phyloP scores from a whole-genome alignment of 2,888 invertebrate genomes.

The Apamea sordens region DNA sequence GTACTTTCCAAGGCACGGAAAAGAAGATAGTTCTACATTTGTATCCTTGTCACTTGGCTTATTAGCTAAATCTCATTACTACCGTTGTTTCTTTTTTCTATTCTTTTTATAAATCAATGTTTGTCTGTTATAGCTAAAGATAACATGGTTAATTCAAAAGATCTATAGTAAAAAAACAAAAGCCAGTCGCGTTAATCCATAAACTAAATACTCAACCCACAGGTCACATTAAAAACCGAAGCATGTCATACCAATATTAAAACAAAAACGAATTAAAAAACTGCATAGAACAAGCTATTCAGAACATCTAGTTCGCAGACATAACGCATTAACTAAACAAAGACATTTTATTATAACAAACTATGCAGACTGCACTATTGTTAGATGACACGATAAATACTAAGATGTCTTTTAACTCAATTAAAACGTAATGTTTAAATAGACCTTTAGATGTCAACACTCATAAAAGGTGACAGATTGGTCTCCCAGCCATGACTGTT shows the following conservation, averaged over 20 bases:
- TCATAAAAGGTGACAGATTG: slow-evolving; percentile 70
- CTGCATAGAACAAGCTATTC: slow-evolving; percentile 26
- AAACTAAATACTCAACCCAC: background rate
- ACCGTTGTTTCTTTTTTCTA: background rate
- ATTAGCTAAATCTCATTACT: no score
- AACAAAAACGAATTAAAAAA: slow-evolving; percentile 41
- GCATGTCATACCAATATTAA: background rate
- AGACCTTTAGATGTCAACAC: slow-evolving; percentile 64
- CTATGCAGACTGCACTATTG: slow-evolving; percentile 40
- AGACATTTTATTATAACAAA: slow-evolving; percentile 23
- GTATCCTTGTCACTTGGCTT: no score
- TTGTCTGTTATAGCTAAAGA: background rate
- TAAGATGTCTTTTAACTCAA: slow-evolving; percentile 45
- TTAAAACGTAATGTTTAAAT: slow-evolving; percentile 59
- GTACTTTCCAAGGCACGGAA: no score
- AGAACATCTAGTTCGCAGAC: slow-evolving; percentile 52
- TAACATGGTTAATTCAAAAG: no score
- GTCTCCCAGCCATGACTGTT: slow-evolving; percentile 34
- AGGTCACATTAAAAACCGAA: slow-evolving; percentile 18
- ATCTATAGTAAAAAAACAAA: background rate
- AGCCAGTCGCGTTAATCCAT: background rate
- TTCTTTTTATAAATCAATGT: background rate
- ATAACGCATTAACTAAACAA: slow-evolving; percentile 54
- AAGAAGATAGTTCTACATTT: no score
- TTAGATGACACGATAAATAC: slow-evolving; percentile 24